phyloP scores from a whole-genome alignment of 2,113 vertebrate species.

The Neodontobutis hainanensis region DNA sequence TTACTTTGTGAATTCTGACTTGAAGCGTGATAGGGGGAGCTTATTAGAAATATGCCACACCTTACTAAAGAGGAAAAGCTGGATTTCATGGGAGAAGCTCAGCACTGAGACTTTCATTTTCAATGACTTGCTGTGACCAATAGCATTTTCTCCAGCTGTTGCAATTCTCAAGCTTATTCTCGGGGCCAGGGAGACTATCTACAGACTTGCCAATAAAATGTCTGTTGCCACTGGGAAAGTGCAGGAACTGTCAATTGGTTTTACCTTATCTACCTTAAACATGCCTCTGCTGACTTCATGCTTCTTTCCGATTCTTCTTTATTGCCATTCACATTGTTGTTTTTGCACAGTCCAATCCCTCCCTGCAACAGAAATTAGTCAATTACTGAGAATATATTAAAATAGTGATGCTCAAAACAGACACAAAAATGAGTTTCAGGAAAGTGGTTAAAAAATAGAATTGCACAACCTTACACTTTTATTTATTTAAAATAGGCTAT shows the following conservation, averaged over 20 bases:
- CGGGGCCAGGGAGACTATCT: constrained; percentile 61
- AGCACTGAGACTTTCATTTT: constrained; percentile 63
- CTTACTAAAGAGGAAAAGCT: constrained; percentile 53
- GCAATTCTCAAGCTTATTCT: constrained; percentile 72
- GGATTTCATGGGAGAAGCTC: constrained; percentile 65
- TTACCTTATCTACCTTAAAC: constrained; percentile 78
- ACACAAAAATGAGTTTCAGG: background rate
- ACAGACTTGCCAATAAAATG: constrained; percentile 73
- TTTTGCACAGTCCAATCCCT: constrained; percentile 17
- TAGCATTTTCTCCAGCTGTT: constrained; percentile 72
- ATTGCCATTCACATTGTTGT: constrained; percentile 53
- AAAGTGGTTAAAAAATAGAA: no score
- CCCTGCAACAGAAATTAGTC: constrained; percentile 27
- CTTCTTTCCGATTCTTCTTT: constrained; percentile 52
- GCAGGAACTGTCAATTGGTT: constrained; percentile 71
- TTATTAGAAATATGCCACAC: constrained; percentile 59
- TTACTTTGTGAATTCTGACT: constrained; percentile 51
- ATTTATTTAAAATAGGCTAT: no score
- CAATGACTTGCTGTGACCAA: constrained; percentile 74
- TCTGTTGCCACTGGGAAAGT: constrained; percentile 67
- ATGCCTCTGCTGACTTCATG: constrained; percentile 70
- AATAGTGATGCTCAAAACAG: constrained; percentile 7
- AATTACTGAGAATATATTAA: constrained; percentile 41
- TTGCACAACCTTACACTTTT: no score
- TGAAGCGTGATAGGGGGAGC: constrained; percentile 36